phyloP scores from a whole-genome alignment of 2,113 vertebrate species.

The Mobula hypostoma region DNA sequence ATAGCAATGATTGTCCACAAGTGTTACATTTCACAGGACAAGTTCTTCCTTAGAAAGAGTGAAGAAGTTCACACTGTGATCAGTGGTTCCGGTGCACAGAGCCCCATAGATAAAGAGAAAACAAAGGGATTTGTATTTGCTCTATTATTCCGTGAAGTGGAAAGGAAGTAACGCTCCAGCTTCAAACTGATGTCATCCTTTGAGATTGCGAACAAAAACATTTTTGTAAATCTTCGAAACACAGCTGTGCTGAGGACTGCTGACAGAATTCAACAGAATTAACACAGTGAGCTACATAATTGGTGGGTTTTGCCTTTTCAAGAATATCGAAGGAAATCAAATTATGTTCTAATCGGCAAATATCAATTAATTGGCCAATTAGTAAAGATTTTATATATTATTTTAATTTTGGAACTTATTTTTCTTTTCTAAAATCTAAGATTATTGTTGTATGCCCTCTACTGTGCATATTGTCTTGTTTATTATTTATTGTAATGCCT shows the following conservation, averaged over 20 bases:
- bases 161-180: constrained; percentile 20
- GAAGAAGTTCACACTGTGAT: constrained; percentile 26
- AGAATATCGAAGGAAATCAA: background rate
- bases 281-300: background rate
- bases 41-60: background rate
- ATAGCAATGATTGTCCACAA: background rate
- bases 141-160: constrained; percentile 9
- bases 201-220: background rate
- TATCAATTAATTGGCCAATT: background rate
- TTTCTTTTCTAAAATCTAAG: too few species aligned
- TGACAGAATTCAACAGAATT: background rate
- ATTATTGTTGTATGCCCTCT: too few species aligned
- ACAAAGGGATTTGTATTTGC: constrained; percentile 20
- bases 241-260: background rate
- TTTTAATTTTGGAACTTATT: too few species aligned
- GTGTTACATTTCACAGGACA: constrained; percentile 29
- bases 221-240: background rate
- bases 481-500: too few species aligned
- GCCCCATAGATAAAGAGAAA: constrained; percentile 6
- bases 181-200: constrained; percentile 23
- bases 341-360: background rate
- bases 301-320: background rate
- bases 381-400: too few species aligned
- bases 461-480: too few species aligned
- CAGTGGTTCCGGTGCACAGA: background rate